phyloP scores from a whole-genome alignment of 2,888 invertebrate genomes.

The Rutpela maculata region DNA sequence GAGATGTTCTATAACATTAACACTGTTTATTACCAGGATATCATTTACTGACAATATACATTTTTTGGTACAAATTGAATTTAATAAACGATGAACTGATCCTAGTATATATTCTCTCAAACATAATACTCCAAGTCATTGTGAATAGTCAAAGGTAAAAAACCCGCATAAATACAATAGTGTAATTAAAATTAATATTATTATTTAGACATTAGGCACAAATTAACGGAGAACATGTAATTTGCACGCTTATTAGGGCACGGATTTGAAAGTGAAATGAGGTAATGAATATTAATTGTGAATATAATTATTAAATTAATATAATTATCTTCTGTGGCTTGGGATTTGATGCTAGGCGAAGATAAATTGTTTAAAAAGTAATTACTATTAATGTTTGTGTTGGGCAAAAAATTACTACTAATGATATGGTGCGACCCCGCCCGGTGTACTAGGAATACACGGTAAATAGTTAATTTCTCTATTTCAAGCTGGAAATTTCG shows the following conservation, averaged over 20 bases:
- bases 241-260: constrained; percentile 9
- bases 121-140: not conserved
- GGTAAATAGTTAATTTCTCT: not conserved
- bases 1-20: too few species aligned
- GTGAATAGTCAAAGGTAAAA: not conserved
- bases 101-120: not conserved
- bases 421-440: not conserved
- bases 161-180: not conserved
- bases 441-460: not conserved
- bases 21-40: too few species aligned
- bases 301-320: not conserved
- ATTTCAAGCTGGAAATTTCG: not conserved
- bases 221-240: constrained; percentile 5
- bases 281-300: constrained; percentile 23
- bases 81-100: not conserved
- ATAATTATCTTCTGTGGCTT: constrained; percentile 1
- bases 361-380: constrained; percentile 11
- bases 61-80: not conserved
- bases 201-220: not conserved
- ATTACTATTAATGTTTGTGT: not conserved
- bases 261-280: constrained; percentile 28
- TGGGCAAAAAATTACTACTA: not conserved
- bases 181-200: constrained; percentile 11
- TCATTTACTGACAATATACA: too few species aligned
- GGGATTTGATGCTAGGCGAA: not conserved